Evolutionary conservation across 2,113 vertebrate genomes (phyloP).

Genomic region (Peromyscus polionotus): DNA sequence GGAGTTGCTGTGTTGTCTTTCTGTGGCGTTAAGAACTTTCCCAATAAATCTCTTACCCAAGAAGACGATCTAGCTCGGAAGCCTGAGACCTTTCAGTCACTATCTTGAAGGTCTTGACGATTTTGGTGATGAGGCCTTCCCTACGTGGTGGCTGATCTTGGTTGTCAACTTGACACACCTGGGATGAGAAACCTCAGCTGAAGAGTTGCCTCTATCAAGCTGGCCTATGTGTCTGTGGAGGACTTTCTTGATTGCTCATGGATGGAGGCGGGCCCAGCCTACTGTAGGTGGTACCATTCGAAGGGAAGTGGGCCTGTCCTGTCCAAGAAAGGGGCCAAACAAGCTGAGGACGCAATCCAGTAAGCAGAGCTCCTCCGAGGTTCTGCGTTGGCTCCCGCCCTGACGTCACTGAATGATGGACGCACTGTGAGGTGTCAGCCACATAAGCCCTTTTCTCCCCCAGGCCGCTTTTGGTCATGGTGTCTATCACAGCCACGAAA

Average conservation of each 20-base stretch:
- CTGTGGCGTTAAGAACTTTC: background rate
- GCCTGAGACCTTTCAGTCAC: background rate
- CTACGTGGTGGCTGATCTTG: background rate
- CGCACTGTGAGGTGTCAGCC: background rate
- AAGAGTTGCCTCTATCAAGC: background rate
- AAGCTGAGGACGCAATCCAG: background rate
- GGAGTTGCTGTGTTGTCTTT: background rate
- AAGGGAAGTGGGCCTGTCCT: background rate
- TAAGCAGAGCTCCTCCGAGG: background rate
- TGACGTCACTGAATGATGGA: background rate
- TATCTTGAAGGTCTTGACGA: constrained; percentile 28
- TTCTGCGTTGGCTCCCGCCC: background rate
- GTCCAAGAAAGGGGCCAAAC: background rate
- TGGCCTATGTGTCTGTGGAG: background rate
- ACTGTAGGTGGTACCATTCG: background rate
- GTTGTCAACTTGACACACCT: background rate
- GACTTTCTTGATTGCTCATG: background rate
- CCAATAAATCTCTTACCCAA: background rate
- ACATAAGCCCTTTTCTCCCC: background rate
- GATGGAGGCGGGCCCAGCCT: background rate
- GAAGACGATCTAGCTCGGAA: background rate
- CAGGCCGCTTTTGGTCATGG: background rate
- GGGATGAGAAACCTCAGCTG: background rate
- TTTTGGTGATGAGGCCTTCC: background rate
- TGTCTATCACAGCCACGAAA: background rate